A percentile compares a stretch with the other conserved stretches of the same genome.
phyloP scores from a whole-genome alignment of 2,113 vertebrate genomes.

The Callocephalon fimbriatum region DNA sequence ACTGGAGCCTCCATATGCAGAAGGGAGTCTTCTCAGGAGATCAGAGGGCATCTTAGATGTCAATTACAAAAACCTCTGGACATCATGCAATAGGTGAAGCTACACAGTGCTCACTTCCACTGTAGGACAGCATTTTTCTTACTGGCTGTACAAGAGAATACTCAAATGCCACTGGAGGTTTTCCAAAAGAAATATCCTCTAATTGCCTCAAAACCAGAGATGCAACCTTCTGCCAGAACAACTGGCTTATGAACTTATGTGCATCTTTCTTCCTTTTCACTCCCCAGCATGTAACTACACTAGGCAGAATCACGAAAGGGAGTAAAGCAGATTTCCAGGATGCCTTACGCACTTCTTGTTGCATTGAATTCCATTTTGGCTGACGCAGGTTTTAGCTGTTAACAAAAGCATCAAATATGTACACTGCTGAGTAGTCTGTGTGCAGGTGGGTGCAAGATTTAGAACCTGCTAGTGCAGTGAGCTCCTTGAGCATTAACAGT shows the following conservation, averaged over 20 bases:
- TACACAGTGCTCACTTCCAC: not conserved
- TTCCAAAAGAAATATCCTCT: not conserved
- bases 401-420: not conserved
- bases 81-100: not conserved
- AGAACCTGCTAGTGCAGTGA: not conserved
- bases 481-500: not conserved
- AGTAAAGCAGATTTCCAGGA: not conserved
- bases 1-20: rapidly evolving
- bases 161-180: not conserved
- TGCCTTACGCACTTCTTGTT: not conserved
- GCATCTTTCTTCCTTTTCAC: not conserved
- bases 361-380: not conserved
- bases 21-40: not conserved
- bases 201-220: not conserved
- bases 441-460: not conserved
- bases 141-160: not conserved
- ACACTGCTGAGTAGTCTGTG: not conserved
- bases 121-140: not conserved
- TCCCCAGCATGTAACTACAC: not conserved
- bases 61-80: not conserved
- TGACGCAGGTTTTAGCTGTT: not conserved
- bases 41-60: not conserved
- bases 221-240: not conserved
- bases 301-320: not conserved
- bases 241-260: not conserved